Evolutionary conservation across 2,888 invertebrate genomes (phyloP), one percentile per base, ranked within the genome.

Genomic region (Eudemis profundana): DNA sequence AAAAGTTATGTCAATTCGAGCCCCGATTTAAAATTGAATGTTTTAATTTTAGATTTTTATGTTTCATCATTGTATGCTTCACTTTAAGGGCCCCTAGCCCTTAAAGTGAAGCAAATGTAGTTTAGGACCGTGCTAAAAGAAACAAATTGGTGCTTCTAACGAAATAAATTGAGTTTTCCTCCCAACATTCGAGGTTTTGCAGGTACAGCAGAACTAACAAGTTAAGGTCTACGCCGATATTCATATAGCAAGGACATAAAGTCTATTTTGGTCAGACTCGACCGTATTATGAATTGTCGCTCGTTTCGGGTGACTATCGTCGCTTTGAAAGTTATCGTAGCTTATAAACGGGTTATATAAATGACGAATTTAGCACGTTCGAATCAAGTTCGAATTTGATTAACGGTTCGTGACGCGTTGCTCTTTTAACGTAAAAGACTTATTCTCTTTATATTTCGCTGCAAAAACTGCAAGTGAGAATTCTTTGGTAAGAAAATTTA

Each of bases 271-370:
- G 33, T 33, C 33, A 33, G 8, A 4, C 2, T 33, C 8, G 10
- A 33, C 2, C 2, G 33, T 8, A 33, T 33, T n/a, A 33, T 8
- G 3, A 5, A 8, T 8, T 33, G 33, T 33, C 7, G 33, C n/a
- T n/a, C n/a, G 8, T 27, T 60, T 60, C n/a, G 12, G 10, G 4
- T 23, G 49, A 38, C 49, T 49, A 49, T 15, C 38, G 47, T 49
- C 46, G 47, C 38, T 12, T 47, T 38, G 46, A 38, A 49, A 49
- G 49, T 49, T 33, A 47, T 38, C 38, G 21, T 29, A 60, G 38
- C 49, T 49, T 38, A 44, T 19, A 59, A 60, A 49, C 38, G 36
- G 36, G 23, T 47, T 29, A 33, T 12, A 33, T 23, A 47, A 38
- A 60, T 21, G 40, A 56, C 42, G 54, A 23, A 47, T 23, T 47